phyloP scores from a whole-genome alignment of 2,888 invertebrate genomes.

The Suillia variegata region DNA sequence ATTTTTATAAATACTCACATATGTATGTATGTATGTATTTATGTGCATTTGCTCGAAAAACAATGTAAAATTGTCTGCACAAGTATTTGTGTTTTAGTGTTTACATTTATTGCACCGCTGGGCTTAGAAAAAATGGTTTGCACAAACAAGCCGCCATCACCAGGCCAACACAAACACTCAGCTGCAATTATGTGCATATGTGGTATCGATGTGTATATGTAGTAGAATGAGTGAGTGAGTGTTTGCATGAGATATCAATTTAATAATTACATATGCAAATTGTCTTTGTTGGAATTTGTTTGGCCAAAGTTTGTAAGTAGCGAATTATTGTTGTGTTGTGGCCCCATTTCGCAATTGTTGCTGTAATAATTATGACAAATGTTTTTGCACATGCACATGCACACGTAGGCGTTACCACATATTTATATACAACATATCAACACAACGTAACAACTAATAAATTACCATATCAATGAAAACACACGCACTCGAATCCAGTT shows the following conservation, averaged over 20 bases:
- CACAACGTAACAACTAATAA: background rate
- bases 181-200: too few relatives aligned
- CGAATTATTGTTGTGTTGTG: too few relatives aligned
- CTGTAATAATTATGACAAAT: constrained; percentile 8
- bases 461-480: background rate
- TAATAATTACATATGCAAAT: constrained; percentile 22
- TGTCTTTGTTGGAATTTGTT: background rate
- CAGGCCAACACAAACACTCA: too few relatives aligned
- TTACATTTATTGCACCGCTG: too few relatives aligned
- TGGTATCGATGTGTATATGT: too few relatives aligned
- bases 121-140: too few relatives aligned
- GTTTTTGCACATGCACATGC: background rate
- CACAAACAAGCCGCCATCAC: too few relatives aligned
- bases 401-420: constrained; percentile 10
- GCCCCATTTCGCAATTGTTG: too few relatives aligned
- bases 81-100: background rate
- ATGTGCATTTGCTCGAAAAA: background rate
- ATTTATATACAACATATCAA: background rate
- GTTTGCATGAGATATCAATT: background rate
- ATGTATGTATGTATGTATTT: background rate
- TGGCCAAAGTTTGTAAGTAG: too few relatives aligned
- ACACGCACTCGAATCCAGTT: background rate
- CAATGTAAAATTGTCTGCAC: background rate
- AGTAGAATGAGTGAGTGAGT: constrained; percentile 7
- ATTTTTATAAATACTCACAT: too few relatives aligned